Conservation (phyloP, 2,888 invertebrate genomes). For the Schrankia costaestrigalis region DNA sequence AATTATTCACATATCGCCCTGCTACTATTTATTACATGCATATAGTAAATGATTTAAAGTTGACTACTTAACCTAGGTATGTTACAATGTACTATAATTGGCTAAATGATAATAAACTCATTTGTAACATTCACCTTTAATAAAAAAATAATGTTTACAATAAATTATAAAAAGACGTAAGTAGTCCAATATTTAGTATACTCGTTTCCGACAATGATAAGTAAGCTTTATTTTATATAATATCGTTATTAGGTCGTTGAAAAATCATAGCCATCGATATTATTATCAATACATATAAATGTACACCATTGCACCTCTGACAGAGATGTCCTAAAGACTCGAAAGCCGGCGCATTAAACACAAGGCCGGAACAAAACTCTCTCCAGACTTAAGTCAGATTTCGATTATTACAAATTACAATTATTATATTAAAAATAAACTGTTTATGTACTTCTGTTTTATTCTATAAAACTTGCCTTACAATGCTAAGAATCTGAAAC, state of each 20-base stretch:
- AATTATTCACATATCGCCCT: constrained; percentile 34
- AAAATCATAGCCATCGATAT: constrained; percentile 42
- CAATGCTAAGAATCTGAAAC: constrained; percentile 62
- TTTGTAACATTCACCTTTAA: constrained; percentile 64
- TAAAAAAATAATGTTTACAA: constrained; percentile 43
- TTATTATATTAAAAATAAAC: constrained; percentile 38
- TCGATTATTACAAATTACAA: constrained; percentile 24
- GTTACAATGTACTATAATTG: constrained; percentile 58
- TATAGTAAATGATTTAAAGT: constrained; percentile 52
- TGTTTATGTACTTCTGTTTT: constrained; percentile 53
- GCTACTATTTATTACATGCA: constrained; percentile 36
- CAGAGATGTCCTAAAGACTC: neutral
- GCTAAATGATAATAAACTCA: constrained; percentile 62
- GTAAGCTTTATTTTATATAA: constrained; percentile 17
- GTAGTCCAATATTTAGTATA: constrained; percentile 26
- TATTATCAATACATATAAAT: constrained; percentile 28
- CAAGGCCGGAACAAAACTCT: neutral
- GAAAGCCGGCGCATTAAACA: neutral
- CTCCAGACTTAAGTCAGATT: constrained; percentile 15
- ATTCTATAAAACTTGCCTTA: constrained; percentile 58
- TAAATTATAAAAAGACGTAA: constrained; percentile 44
- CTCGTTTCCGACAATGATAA: constrained; percentile 26
- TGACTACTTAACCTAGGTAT: constrained; percentile 59
- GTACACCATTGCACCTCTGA: constrained; percentile 38
- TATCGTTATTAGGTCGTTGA: constrained; percentile 29